Evolutionary conservation across 2,888 invertebrate species (phyloP), one percentile per base, ranked within the genome.

Genomic region (Drosophila fulvimacula): DNA sequence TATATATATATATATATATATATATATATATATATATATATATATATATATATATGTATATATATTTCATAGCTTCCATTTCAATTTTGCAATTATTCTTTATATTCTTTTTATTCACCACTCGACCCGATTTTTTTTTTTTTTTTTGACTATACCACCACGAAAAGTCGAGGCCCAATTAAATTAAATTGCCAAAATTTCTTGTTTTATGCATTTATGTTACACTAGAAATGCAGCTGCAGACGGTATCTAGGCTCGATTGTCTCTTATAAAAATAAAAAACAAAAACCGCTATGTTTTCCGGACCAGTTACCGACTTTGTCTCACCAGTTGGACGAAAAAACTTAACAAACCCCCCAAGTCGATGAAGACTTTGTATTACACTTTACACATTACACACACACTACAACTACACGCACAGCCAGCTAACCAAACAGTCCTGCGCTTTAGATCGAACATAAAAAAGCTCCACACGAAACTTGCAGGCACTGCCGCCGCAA

Each of bases 271-370:
- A 73, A 69, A 72, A 71, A 66, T 59, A 69, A 69, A 80, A 68
- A 76, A 76, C 58, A 82, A 79, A 81, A 85, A 88, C 74, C 81
- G 85, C 90, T 55, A 9, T 42, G 73, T 81, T 88, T 82, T 88
- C 84, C 48, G 30, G 90, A 91, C 84, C 79, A 58, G 88, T 82
- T 81, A 91, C 82, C 91, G 89, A 90, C 86, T 92, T 88, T 86
- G 90, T 89, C 90, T 90, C 90, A 92, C 92, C 91, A 91, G 90
- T 92, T 91, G 88, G 83, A 83, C 90, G 90, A 92, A 91, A 51
- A 90, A 90, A 91, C 89, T 91, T 87, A 91, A 91, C 91, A 91
- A 91, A 91, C 90, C 83, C 89, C 90, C 83, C 89, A 86, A 82
- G 81, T 82, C 74, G 74, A 76, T 73, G 74, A 64, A 69, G 75